Evolutionary conservation across 2,113 vertebrate genomes (phyloP), one percentile per base, ranked within the genome.

Genomic region (Spermophilus dauricus): DNA sequence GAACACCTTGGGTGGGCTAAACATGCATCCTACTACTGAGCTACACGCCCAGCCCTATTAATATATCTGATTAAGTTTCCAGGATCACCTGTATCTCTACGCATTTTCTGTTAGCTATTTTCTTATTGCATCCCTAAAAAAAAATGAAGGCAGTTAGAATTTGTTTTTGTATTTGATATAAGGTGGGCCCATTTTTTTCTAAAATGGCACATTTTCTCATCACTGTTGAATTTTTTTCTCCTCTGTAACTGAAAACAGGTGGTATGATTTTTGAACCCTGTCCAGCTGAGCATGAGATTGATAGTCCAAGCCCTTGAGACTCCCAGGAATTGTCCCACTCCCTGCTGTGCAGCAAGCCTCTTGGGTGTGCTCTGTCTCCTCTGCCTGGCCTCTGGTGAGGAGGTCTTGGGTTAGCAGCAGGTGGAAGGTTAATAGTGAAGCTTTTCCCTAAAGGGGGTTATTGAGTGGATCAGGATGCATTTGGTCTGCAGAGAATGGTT

Each of bases 141-240:
- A 84, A 28, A 61, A 8, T 39, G 51, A 76, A 94, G 37, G 10
- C 45, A 39, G 58, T 37, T 89, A 72, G 84, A 58, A 77, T 92
- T 95, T 85, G 56, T 77, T 92, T 92, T 42, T 26, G 51, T 51
- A 24, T 63, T 90, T 80, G 26, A 17, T 91, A 4, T 85, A 77
- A 93, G 28, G 10, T 24, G 70, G 73, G 28, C n/a, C 53, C 8
- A 22, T 42, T 58, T 63, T 73, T 86, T 42, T 2, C 10, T 39
- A 0, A 9, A 32, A 63, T 28, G 56, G 78, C 28, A 83, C 32
- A 48, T 96, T 92, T 92, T 58, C 56, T 30, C 39, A 12, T 89
- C 20, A 42, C 24, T 10, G 13, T 89, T 80, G 73, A 91, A 20
- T 80, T n/a, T 56, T 89, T 5, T n/a, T 84, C 20, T 34, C 20